These are phyloP conservation scores for Apis cerana DNA, from an alignment of 1,140 invertebrate genomes.

Conservation along the genomic window DNA sequence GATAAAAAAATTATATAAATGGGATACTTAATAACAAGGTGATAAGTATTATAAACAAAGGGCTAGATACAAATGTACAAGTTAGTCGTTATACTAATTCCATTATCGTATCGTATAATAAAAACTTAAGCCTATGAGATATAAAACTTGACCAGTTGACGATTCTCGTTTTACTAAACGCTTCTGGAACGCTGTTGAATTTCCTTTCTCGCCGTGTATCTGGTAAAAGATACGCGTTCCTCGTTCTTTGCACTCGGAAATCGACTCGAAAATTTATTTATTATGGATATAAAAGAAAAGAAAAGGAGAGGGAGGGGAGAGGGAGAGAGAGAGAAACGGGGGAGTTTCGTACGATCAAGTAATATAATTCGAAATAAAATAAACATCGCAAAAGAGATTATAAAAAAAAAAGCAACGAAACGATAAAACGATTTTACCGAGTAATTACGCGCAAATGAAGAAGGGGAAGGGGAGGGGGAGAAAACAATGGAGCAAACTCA, in stretches of 20 bases:
- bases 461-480: not conserved
- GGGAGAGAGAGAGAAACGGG: no score
- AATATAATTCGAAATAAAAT: not conserved
- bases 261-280: not conserved
- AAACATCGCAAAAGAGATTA: not conserved
- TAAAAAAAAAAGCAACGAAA: not conserved
- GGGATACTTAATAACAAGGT: slow-evolving; percentile 81
- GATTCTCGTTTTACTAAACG: not conserved
- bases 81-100: slow-evolving; percentile 77
- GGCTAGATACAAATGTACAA: slow-evolving; percentile 82
- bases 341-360: no score
- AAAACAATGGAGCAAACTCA: no score
- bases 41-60: slow-evolving; percentile 82
- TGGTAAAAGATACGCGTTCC: not conserved
- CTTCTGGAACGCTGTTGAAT: not conserved
- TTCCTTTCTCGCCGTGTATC: not conserved
- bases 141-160: slow-evolving; percentile 72
- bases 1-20: slow-evolving; percentile 82
- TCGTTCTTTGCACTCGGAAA: not conserved
- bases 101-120: slow-evolving; percentile 71
- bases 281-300: no score
- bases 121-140: slow-evolving; percentile 76
- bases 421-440: not conserved
- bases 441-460: not conserved
- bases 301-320: no score